Base-by-base conservation (phyloP, 2,113 vertebrate species). In the Centropus unirufus region DNA sequence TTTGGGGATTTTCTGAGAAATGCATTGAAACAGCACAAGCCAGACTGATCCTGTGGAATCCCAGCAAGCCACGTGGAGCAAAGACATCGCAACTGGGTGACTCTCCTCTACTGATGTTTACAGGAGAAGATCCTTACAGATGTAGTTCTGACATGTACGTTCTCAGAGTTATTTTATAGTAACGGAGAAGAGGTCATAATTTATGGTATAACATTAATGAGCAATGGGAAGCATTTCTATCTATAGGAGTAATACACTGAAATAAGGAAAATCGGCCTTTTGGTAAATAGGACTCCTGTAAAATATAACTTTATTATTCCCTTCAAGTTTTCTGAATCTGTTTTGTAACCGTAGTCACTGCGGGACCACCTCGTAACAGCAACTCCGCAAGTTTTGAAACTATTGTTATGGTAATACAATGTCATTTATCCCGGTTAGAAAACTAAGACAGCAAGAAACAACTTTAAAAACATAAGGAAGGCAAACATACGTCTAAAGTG, bases 401-500 rank as follows among this genome's bases (percentile, higher is more conserved):
- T 61, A 42, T 10, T 58, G 9, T 63, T 84, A 82, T 1, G 7
- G n/a, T 77, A 90, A 63, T 23, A 58, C 34, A n/a, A n/a, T 55
- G 13, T 52, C 44, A 61, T 52, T 76, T 78, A 44, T 63, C 66
- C 76, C 72, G 58, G 39, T 23, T 61, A 75, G 61, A 67, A 92
- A 75, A 46, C 30, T 39, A 83, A 84, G 61, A 78, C 18, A 80
- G 32, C 12, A 59, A 40, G 30, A 46, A 93, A 83, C 6, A 83
- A 27, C 14, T 54, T 57, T 19, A 55, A 76, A 90, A 87, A 19
- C 17, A 15, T 29, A 29, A 46, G n/a, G 29, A 34, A 40, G 22
- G 52, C 12, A 46, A 49, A 98, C 98, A 26, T 96, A 99, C 99
- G 11, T 68, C 97, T 55, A 99, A 92, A 27, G 98, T 98, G 87